These are phyloP conservation scores for Ostrea edulis DNA, from an alignment of 1,140 invertebrate species.

Conservation along the genomic window DNA sequence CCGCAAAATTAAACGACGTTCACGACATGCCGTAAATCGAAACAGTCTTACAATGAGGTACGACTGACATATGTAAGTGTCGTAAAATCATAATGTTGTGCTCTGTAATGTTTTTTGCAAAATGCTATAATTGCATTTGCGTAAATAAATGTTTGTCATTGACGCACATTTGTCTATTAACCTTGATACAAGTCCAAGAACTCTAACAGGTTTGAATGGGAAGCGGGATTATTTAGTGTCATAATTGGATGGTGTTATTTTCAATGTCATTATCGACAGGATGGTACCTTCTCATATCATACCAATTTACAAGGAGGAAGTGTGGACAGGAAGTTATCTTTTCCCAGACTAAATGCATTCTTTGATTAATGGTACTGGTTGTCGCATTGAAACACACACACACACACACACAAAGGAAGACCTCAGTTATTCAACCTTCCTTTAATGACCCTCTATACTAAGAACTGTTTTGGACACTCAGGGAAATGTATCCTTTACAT, in stretches of 20 bases:
- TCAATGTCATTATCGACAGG: neutral
- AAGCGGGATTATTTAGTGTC: neutral
- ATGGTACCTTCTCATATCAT: neutral
- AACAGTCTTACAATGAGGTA: conserved; percentile 60
- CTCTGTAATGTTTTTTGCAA: neutral
- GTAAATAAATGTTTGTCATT: conserved; percentile 24
- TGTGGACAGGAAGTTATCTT: neutral
- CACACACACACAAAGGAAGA: neutral
- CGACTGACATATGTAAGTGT: conserved; percentile 47
- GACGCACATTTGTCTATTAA: neutral
- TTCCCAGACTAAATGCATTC: neutral
- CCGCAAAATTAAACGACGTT: conserved; percentile 29
- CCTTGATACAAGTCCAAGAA: neutral
- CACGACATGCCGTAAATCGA: conserved; percentile 45
- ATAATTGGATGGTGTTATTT: neutral
- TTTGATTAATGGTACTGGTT: neutral
- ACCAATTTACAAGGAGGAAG: neutral
- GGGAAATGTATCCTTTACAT: no score
- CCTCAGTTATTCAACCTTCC: neutral
- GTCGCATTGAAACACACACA: no score
- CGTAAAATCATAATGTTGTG: conserved; percentile 17
- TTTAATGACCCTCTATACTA: no score
- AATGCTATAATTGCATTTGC: conserved; percentile 8
- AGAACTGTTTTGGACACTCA: no score
- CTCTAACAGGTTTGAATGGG: neutral